Evolutionary conservation across 2,797 vertebrate species (phyloP).

Genomic region (Avahi laniger): DNA sequence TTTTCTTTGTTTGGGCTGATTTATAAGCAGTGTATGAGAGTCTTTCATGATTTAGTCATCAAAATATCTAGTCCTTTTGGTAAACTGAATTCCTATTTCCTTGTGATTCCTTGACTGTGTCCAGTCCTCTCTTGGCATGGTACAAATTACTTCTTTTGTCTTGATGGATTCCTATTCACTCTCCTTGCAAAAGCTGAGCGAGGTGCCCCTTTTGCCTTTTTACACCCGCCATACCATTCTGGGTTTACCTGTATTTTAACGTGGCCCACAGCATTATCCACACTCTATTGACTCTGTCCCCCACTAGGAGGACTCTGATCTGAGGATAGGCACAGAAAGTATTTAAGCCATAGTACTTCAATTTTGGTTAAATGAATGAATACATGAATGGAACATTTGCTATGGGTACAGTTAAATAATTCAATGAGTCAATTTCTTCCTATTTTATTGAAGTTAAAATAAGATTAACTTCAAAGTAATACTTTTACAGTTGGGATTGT

Average conservation of each 20-base stretch:
- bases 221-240: neutral
- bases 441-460: conserved; percentile 3
- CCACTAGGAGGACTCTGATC: neutral
- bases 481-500: neutral
- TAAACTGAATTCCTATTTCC: neutral
- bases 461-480: neutral
- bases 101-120: neutral
- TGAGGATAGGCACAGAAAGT: neutral
- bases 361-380: neutral
- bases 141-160: neutral
- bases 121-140: neutral
- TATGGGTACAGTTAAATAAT: neutral
- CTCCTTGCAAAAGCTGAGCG: neutral
- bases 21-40: neutral
- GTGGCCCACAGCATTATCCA: neutral
- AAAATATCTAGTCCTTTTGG: neutral
- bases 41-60: conserved; percentile 8
- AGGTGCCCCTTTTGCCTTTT: neutral
- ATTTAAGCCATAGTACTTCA: neutral
- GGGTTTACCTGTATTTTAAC: neutral
- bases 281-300: neutral
- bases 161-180: neutral
- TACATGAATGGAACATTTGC: neutral
- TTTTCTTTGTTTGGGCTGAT: neutral
- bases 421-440: neutral